Conservation (phyloP, 2,797 vertebrate species). For the Amphiprion clarkii region DNA sequence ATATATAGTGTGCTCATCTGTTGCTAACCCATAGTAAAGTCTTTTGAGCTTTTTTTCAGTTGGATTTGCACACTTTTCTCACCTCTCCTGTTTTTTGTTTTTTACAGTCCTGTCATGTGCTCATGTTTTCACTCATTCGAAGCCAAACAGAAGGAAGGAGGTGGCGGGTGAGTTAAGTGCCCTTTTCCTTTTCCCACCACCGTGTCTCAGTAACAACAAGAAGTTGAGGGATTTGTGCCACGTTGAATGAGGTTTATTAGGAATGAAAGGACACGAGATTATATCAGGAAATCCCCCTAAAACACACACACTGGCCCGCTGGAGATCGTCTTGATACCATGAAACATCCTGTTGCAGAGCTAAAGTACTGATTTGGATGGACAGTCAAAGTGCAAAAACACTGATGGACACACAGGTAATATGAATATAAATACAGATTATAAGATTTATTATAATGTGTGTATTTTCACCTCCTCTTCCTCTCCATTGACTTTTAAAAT, state of each 20-base stretch:
- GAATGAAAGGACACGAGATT: slow-evolving; percentile 69
- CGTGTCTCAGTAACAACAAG: slow-evolving; percentile 37
- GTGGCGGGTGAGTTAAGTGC: slow-evolving; percentile 5
- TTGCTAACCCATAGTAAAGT: no score
- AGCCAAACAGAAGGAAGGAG: slow-evolving; percentile 26
- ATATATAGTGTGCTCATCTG: no score
- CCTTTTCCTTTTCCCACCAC: slow-evolving; percentile 68
- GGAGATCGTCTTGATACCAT: slow-evolving; percentile 33
- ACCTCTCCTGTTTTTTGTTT: no score
- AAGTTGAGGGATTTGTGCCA: slow-evolving; percentile 59
- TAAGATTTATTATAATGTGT: neutral
- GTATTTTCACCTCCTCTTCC: neutral
- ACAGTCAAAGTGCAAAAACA: slow-evolving; percentile 19
- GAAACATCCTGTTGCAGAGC: slow-evolving; percentile 41
- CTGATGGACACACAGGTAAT: neutral
- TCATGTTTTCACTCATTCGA: slow-evolving; percentile 18
- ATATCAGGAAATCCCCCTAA: slow-evolving; percentile 72
- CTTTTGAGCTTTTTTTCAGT: no score
- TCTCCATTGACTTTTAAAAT: slow-evolving; percentile 17
- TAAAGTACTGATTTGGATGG: slow-evolving; percentile 29
- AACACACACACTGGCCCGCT: slow-evolving; percentile 31
- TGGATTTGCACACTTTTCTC: no score
- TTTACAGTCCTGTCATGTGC: neutral
- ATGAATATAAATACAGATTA: neutral
- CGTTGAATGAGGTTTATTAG: slow-evolving; percentile 61